Conservation (phyloP, 2,797 vertebrate genomes). For the Kryptopterus vitreolus region DNA sequence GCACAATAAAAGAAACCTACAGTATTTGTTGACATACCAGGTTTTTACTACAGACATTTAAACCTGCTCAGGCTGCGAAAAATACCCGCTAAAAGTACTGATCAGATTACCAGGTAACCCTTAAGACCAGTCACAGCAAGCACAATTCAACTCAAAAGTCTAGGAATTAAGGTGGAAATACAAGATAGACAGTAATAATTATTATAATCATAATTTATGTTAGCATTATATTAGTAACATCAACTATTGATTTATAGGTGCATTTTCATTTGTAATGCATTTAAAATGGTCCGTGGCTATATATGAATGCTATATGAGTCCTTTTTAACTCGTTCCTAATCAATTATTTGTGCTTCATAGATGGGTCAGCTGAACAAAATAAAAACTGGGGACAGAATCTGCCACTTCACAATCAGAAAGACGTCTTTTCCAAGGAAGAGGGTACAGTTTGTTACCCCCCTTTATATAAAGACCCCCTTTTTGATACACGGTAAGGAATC, state of each 20-base stretch:
- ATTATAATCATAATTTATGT: no score
- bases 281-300: constrained; percentile 3
- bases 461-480: constrained; percentile 66
- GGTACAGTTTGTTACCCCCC: constrained; percentile 49
- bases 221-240: no score
- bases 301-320: background rate
- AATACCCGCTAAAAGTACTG: constrained; percentile 74
- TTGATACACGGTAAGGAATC: constrained; percentile 71
- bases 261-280: background rate
- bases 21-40: background rate
- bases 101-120: constrained; percentile 70
- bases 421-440: constrained; percentile 50
- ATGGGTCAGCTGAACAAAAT: constrained; percentile 57
- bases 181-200: background rate
- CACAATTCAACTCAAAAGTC: constrained; percentile 23
- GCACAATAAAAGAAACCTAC: background rate
- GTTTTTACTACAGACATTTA: constrained; percentile 37
- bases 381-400: constrained; percentile 56
- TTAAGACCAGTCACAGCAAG: constrained; percentile 54
- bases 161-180: no score
- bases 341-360: constrained; percentile 60
- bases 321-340: background rate
- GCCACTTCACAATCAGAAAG: constrained; percentile 57
- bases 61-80: constrained; percentile 61
- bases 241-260: background rate